Conservation (phyloP, 2,888 invertebrate genomes). For the Polydrusus tereticollis region DNA sequence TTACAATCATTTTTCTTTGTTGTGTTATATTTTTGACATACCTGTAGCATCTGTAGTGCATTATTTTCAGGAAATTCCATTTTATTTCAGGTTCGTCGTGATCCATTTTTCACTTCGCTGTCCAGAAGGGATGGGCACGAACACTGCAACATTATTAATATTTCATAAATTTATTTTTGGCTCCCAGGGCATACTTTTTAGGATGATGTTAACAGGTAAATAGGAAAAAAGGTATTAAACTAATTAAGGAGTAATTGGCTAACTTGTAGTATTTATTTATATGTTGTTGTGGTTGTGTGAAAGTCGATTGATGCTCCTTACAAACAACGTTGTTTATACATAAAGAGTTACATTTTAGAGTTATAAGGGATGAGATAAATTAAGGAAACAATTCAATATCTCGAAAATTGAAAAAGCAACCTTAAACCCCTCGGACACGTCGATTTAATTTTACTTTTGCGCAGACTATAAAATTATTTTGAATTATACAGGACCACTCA, state of each 20-base stretch:
- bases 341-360: no score
- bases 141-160: slow-evolving; percentile 47
- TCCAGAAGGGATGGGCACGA: slow-evolving; percentile 46
- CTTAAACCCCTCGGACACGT: no score
- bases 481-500: no score
- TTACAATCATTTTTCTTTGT: slow-evolving; percentile 46
- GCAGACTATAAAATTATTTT: no score
- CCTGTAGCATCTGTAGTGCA: slow-evolving; percentile 51
- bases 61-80: slow-evolving; percentile 50
- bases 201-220: neutral
- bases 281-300: no score
- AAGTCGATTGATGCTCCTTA: no score
- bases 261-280: neutral
- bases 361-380: no score
- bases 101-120: slow-evolving; percentile 48
- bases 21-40: slow-evolving; percentile 34
- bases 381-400: no score
- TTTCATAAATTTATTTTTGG: slow-evolving; percentile 49
- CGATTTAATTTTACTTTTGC: no score
- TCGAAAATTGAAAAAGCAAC: no score
- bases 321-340: no score
- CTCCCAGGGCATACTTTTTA: slow-evolving; percentile 18
- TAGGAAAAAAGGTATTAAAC: neutral
- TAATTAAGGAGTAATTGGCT: neutral
- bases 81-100: slow-evolving; percentile 45